Base-by-base conservation (phyloP, 2,888 invertebrate species). In the Catocala nupta region DNA sequence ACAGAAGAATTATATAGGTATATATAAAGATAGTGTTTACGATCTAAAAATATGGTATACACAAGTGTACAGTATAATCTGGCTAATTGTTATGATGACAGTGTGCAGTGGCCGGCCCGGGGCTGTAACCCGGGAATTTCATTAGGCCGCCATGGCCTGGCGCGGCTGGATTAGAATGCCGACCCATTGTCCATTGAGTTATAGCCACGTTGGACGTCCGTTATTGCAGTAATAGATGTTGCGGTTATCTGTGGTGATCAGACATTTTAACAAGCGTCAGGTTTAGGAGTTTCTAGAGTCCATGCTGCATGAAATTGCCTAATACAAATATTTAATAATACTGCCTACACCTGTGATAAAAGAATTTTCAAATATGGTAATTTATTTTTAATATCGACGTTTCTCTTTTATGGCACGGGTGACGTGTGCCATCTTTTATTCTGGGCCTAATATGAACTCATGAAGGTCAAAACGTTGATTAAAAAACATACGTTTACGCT, bases 161-260 rank as follows among this genome's bases (percentile, higher is more conserved):
- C 78, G 77, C 69, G 75, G 79, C 85, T 82, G 86, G 85, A 88
- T 88, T 87, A 89, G 90, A 90, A 88, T 86, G 84, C 81, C 81
- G 74, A 74, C 88, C 89, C 74, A 91, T 92, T 92, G 93, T 92
- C 77, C 89, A 85, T 86, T 92, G 93, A 93, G 85, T 93, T 93
- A 93, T 91, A 72, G 88, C 77, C 55, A 66, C 74, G 50, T 77
- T 78, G 82, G 82, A 81, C 81, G 74, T 69, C 73, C 79, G 81
- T 80, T 78, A 78, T 77, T 75, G 82, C 72, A 64, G 77, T 81
- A 75, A 77, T 81, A 76, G 66, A 77, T 58, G 82, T 68, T 33
- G 66, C 68, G 12, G 82, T 45, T 9, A 2, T 42, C 52, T 12
- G 65, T 11, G 3, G 16, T 63, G 68, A 62, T 70, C 8, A 10